Base-by-base conservation (phyloP, 2,888 invertebrate genomes). In the Deilephila elpenor region DNA sequence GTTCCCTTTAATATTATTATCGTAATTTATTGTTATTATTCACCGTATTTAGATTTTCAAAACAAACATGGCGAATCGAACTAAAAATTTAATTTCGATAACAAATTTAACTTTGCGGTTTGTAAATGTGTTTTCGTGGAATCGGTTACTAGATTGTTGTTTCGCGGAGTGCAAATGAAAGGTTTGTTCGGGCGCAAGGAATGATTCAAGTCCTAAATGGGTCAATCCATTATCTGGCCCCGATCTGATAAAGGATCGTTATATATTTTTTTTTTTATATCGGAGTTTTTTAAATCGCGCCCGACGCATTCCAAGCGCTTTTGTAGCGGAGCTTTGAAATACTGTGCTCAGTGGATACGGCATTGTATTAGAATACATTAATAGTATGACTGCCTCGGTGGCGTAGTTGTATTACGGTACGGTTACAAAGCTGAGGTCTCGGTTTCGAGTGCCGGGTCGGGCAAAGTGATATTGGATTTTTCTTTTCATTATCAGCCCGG, bases 171-270 rank as follows among this genome's bases (percentile, higher is more conserved):
- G 29, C 29, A 37, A 25, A 19, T 37, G 44, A 61, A 81, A 83
- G 81, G 78, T 82, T 84, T 78, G 86, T 83, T 67, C 74, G 74
- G 62, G 75, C 72, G 76, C 82, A 87, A 87, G 89, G 87, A 91
- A 89, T 91, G 93, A 93, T 90, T 91, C 91, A 91, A 88, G 84
- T 84, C 82, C 84, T 89, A 91, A 93, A 93, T 93, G 93, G 93
- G 90, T 92, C 93, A 91, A 91, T 92, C 88, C 90, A 91, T 93
- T 93, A 93, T 94, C 92, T 83, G 77, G 83, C 84, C 83, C 89
- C 89, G 86, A 92, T 92, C 93, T 91, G 93, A 93, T 94, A 93
- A 90, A 86, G 86, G 85, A 87, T 89, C 88, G 86, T 88, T 87
- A 88, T 91, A 88, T 89, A 86, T 89, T 85, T 83, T 80, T 82